A percentile compares a stretch with the other conserved stretches of the same genome.
Evolutionary conservation across 2,888 invertebrate genomes (phyloP).

Genomic region (Pyralis farinalis): DNA sequence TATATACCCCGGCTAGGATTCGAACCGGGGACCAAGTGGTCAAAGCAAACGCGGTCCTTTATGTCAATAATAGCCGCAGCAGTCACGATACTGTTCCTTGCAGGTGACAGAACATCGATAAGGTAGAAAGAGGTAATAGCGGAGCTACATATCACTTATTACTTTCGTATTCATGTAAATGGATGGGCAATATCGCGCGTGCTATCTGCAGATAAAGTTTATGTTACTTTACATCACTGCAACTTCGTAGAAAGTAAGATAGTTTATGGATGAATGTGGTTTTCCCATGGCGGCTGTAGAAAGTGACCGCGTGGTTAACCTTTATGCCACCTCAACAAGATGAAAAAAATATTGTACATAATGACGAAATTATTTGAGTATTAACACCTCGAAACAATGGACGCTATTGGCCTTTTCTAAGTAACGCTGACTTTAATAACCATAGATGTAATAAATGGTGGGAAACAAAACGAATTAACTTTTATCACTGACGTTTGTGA

Average conservation of each 20-base stretch:
- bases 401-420: background rate
- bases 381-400: conserved; percentile 8
- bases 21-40: too few relatives aligned
- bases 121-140: too few relatives aligned
- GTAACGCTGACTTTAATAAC: background rate
- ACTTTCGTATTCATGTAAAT: too few relatives aligned
- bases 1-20: too few relatives aligned
- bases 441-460: background rate
- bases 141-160: too few relatives aligned
- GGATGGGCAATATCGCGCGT: too few relatives aligned
- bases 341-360: background rate
- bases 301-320: conserved; percentile 50
- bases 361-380: conserved; percentile 2
- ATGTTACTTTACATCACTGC: conserved; percentile 5
- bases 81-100: too few relatives aligned
- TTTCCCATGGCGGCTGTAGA: conserved; percentile 68
- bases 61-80: too few relatives aligned
- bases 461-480: background rate
- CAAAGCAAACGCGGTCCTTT: too few relatives aligned
- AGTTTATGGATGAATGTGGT: conserved; percentile 48
- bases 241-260: conserved; percentile 20
- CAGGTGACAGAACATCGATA: too few relatives aligned
- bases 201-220: conserved; percentile 7
- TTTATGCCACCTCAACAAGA: conserved; percentile 19
- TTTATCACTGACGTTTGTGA: too few relatives aligned